Percentiles rank a stretch among this genome's conserved stretches.
Evolutionary conservation across 2,797 vertebrate genomes (phyloP).

Genomic region (Pachyuromys duprasi): DNA sequence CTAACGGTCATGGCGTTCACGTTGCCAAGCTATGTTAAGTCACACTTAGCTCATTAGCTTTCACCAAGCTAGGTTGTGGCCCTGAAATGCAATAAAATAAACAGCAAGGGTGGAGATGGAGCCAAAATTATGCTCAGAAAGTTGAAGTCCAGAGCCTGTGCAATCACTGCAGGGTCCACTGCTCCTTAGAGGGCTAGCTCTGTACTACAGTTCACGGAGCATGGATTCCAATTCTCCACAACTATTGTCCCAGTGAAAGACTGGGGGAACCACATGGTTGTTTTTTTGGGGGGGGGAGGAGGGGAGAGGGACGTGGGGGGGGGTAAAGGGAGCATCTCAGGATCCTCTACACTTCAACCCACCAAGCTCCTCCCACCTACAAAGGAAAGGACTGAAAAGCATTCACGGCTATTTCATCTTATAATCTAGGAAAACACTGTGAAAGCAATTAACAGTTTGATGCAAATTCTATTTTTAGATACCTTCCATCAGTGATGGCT

Average conservation of each 20-base stretch:
- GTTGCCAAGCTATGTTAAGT: not conserved
- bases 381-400: not conserved
- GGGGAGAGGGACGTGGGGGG: too few relatives aligned
- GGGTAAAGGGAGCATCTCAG: not conserved
- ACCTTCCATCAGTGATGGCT: not conserved
- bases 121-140: constrained; percentile 34
- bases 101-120: not conserved
- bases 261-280: not conserved
- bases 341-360: not conserved
- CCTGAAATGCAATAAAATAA: constrained; percentile 31
- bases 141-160: not conserved
- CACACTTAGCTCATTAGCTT: constrained; percentile 24
- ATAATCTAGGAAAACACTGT: not conserved
- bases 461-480: not conserved
- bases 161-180: not conserved
- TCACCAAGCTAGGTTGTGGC: not conserved
- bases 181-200: constrained; percentile 21
- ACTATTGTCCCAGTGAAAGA: not conserved
- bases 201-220: not conserved
- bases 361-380: not conserved
- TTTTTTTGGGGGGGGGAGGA: too few relatives aligned
- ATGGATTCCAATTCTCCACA: not conserved
- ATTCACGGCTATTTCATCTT: not conserved
- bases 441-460: not conserved
- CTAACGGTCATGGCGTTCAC: not conserved